Evolutionary conservation across 37 sponge, comb jelly and placozoan genomes (phyloP), one percentile per base, ranked within the genome.

Genomic region (Aplysina aerophoba): DNA sequence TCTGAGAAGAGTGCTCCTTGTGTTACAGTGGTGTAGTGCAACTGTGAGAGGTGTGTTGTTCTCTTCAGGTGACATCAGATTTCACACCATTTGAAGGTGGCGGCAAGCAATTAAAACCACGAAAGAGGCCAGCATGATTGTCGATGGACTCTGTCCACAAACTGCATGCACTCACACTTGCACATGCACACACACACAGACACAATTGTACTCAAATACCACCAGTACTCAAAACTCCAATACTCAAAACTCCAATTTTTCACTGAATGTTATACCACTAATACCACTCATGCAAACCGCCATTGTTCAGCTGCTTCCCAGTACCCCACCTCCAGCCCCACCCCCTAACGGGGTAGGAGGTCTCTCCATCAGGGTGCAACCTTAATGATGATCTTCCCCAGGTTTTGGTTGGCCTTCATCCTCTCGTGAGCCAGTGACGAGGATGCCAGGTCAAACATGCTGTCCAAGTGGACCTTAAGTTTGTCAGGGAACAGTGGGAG

Each of bases 301-400:
- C n/a, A n/a, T n/a, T n/a, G n/a, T n/a, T n/a, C n/a, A n/a, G n/a
- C n/a, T n/a, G n/a, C n/a, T n/a, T n/a, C n/a, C n/a, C n/a, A n/a
- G n/a, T n/a, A n/a, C n/a, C 50, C 50, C 8, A 44, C 50, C 8
- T 8, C 50, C 50, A 11, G 6, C 50, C 50, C 50, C 3, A 44
- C 50, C 3, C 50, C 3, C 50, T 44, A 3, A 44, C 50, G 3
- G 3, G 50, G 50, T 11, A 8, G 50, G 50, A 44, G 50, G 50
- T 44, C 6, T 44, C 50, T 44, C 50, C 33, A 31, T 30, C 71
- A 69, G 28, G 28, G 11, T 69, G 71, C 16, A 75, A 75, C 14
- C 12, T 3, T 91, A 30, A 92, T 82, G 14, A 94, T 30, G 21
- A 96, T 88, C 81, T 96, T 96, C 21, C 96, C 96, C 34, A 81